A percentile compares a stretch with the other conserved stretches of the same genome.
phyloP scores from a whole-genome alignment of 2,113 vertebrate genomes.

The Mastomys coucha region DNA sequence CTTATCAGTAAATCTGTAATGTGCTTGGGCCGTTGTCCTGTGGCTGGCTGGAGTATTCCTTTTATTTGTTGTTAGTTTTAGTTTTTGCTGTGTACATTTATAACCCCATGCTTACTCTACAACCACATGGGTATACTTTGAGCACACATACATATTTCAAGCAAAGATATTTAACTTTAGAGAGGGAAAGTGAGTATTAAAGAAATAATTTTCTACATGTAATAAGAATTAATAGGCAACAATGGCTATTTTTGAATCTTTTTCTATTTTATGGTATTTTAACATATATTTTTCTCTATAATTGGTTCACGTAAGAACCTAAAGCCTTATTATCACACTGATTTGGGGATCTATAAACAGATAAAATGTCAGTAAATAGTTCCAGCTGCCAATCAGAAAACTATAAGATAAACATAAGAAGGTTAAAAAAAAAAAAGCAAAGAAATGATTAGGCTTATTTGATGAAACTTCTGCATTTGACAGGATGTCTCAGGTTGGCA shows the following conservation, averaged over 20 bases:
- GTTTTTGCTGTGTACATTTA: constrained; percentile 25
- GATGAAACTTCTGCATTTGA: background rate
- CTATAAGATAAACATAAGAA: background rate
- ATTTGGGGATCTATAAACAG: constrained; percentile 67
- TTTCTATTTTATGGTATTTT: constrained; percentile 50
- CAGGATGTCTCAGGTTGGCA: background rate
- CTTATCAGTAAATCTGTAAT: constrained; percentile 43
- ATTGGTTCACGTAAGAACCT: constrained; percentile 42
- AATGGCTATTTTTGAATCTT: constrained; percentile 57
- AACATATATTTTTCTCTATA: constrained; percentile 51
- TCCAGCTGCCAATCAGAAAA: background rate
- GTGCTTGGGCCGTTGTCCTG: background rate
- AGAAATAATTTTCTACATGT: constrained; percentile 47
- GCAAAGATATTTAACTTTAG: background rate
- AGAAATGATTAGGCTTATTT: constrained; percentile 56
- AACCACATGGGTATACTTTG: background rate
- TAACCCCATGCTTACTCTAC: background rate
- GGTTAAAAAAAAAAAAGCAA: constrained; percentile 56
- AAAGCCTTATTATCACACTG: constrained; percentile 39
- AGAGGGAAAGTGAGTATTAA: background rate
- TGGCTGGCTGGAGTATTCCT: background rate
- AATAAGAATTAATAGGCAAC: constrained; percentile 49
- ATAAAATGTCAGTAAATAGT: constrained; percentile 63
- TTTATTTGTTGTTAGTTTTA: background rate
- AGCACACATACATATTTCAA: background rate